Evolutionary conservation across 2,797 vertebrate genomes (phyloP).

Genomic region (Acanthiza pusilla): DNA sequence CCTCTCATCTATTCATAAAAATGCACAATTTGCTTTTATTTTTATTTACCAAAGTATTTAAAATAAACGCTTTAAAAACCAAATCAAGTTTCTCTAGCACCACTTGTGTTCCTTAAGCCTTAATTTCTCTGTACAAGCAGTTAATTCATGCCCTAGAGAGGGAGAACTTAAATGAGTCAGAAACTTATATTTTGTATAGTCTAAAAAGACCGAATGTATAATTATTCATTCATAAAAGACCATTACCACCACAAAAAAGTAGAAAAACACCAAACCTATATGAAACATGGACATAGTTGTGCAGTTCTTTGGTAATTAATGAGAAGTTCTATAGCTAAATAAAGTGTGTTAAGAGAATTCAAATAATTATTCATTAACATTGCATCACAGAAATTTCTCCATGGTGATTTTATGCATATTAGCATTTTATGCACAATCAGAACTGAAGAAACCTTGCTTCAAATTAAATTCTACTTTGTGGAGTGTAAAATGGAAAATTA

Average conservation of each 20-base stretch:
- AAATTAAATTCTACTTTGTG: background rate
- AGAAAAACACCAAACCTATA: too few species aligned
- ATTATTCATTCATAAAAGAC: background rate
- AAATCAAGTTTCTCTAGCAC: background rate
- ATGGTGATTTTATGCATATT: background rate
- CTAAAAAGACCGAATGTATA: background rate
- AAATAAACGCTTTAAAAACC: background rate
- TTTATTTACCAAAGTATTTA: background rate
- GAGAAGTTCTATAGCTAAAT: background rate
- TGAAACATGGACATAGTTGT: background rate
- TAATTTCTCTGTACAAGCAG: background rate
- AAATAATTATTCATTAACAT: background rate
- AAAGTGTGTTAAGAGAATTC: background rate
- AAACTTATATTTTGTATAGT: background rate
- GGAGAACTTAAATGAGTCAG: background rate
- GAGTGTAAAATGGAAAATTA: background rate
- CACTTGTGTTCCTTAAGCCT: background rate
- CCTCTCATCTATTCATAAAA: background rate
- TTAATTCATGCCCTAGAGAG: background rate
- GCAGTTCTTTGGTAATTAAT: background rate
- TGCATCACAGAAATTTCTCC: background rate
- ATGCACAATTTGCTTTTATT: background rate
- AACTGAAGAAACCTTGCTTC: background rate
- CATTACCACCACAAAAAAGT: rapidly evolving
- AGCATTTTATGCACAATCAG: background rate